Percentiles rank a stretch among this genome's conserved stretches.
Evolutionary conservation across 2,797 vertebrate genomes (phyloP).

Genomic region (Cynopterus sphinx): DNA sequence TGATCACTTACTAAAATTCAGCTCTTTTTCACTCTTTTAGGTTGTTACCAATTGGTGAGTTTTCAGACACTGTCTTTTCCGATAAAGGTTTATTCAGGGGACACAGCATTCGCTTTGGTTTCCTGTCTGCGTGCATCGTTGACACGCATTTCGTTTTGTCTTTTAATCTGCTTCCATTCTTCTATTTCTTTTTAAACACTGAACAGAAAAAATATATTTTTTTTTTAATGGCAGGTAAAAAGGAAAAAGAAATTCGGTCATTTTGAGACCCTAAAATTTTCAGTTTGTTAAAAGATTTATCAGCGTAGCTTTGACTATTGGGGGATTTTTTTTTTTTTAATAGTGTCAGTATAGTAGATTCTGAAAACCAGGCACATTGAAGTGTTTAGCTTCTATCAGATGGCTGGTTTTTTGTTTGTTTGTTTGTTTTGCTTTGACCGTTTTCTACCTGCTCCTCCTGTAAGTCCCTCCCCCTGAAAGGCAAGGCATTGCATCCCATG

Average conservation of each 20-base stretch:
- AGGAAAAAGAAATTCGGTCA: background rate
- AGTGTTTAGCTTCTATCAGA: background rate
- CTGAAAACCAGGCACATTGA: background rate
- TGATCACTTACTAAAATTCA: background rate
- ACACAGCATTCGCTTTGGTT: background rate
- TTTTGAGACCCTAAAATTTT: constrained; percentile 16
- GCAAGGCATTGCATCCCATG: background rate
- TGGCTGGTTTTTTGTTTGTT: background rate
- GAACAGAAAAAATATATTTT: no score
- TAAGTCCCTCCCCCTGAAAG: background rate
- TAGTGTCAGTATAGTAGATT: background rate
- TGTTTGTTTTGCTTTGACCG: background rate
- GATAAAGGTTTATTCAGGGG: background rate
- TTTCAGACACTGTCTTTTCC: background rate
- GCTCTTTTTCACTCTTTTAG: background rate
- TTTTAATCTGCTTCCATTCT: background rate
- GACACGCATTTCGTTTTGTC: background rate
- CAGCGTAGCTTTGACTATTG: background rate
- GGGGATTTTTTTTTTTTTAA: background rate
- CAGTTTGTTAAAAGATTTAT: constrained; percentile 25
- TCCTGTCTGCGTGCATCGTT: background rate
- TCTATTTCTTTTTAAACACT: background rate
- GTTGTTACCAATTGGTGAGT: background rate
- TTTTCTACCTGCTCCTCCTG: constrained; percentile 23
- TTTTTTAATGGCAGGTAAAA: no score